Percentiles rank a stretch among this genome's conserved stretches.
These are phyloP conservation scores for Gryon sp. DNA, from an alignment of 1,140 invertebrate species.

Conservation along the genomic window DNA sequence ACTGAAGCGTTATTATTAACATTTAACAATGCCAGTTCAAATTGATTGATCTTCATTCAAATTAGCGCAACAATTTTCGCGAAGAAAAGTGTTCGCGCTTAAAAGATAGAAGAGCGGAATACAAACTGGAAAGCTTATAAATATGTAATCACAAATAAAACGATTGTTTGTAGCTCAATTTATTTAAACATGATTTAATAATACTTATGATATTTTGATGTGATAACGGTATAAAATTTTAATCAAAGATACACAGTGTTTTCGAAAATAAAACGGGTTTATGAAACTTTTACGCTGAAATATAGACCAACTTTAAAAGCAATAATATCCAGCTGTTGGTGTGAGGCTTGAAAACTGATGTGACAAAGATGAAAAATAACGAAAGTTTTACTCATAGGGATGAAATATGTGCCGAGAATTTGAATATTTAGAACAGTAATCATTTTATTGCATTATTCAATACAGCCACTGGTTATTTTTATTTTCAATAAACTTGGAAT, in stretches of 20 bases:
- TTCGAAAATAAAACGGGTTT: constrained; percentile 20
- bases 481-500: too few relatives aligned
- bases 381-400: constrained; percentile 26
- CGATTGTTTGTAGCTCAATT: too few relatives aligned
- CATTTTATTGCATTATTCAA: constrained; percentile 7
- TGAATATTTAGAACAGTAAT: constrained; percentile 2
- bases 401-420: constrained; percentile 16
- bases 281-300: constrained; percentile 31
- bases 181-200: too few relatives aligned
- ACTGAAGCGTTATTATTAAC: constrained; percentile 13
- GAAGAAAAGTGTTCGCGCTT: too few relatives aligned
- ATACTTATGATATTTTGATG: too few relatives aligned
- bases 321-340: constrained; percentile 31
- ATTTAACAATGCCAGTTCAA: neutral
- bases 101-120: too few relatives aligned
- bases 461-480: too few relatives aligned
- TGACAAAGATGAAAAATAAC: constrained; percentile 34
- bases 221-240: too few relatives aligned
- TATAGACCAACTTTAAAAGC: constrained; percentile 31
- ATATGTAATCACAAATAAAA: too few relatives aligned
- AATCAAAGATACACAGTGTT: constrained; percentile 4
- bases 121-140: too few relatives aligned
- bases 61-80: neutral
- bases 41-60: constrained; percentile 8
- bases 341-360: constrained; percentile 15